A percentile compares a stretch with the other conserved stretches of the same genome.
phyloP scores from a whole-genome alignment of 2,113 vertebrate genomes.

The Apodemus sylvaticus region DNA sequence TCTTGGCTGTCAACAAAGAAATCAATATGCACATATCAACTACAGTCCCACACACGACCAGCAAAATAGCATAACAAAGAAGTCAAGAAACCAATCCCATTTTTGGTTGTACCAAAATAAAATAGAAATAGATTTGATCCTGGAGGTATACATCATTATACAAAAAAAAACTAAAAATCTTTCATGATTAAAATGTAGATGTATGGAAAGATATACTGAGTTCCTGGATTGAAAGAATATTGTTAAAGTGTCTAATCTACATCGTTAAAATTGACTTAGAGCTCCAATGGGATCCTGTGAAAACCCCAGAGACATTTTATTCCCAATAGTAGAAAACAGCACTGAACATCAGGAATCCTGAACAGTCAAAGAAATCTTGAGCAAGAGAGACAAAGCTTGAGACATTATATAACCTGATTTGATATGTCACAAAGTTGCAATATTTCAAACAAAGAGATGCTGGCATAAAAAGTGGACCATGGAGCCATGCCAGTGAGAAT shows the following conservation, averaged over 20 bases:
- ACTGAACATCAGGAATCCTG: neutral
- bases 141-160: neutral
- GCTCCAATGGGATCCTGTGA: neutral
- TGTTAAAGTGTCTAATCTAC: neutral
- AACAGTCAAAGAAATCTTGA: neutral
- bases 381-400: neutral
- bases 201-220: neutral
- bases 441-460: neutral
- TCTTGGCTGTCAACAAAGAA: neutral
- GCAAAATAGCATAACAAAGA: neutral
- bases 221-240: neutral
- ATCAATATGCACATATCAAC: neutral
- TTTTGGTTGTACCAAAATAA: neutral
- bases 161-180: neutral
- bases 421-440: neutral
- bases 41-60: neutral
- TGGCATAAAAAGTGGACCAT: neutral
- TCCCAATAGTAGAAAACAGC: neutral
- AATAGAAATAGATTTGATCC: neutral
- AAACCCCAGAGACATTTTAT: neutral
- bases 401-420: neutral
- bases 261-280: neutral
- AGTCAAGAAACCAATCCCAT: neutral
- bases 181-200: neutral
- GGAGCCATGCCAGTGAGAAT: neutral